These are phyloP conservation scores for Laticauda colubrina DNA, from an alignment of 2,113 vertebrate species.

Conservation along the genomic window DNA sequence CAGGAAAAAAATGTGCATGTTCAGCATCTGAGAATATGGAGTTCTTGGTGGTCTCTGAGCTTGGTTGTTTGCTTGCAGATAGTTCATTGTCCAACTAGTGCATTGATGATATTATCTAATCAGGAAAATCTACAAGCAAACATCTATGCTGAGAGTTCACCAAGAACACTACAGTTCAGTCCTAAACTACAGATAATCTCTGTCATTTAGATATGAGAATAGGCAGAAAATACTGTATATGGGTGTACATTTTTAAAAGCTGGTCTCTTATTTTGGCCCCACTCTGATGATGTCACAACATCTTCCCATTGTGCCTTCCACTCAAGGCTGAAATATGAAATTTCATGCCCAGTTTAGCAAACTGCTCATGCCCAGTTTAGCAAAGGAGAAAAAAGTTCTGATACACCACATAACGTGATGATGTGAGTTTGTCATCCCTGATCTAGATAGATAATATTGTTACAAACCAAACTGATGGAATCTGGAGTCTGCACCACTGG, in stretches of 20 bases:
- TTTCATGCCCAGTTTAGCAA: no score
- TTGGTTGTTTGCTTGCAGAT: not conserved
- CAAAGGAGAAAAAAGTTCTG: no score
- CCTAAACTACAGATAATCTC: not conserved
- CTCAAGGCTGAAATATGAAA: not conserved
- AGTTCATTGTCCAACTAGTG: not conserved
- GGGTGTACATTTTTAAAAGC: not conserved
- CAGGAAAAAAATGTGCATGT: not conserved
- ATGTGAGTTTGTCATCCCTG: no score
- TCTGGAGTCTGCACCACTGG: not conserved
- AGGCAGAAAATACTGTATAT: not conserved
- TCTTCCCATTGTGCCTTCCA: not conserved
- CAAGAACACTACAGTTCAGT: not conserved
- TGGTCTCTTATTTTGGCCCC: not conserved
- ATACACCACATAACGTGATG: no score
- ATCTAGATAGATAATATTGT: not conserved
- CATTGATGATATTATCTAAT: not conserved
- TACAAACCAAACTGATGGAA: not conserved
- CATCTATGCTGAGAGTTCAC: not conserved
- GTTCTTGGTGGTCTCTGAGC: not conserved
- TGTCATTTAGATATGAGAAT: not conserved
- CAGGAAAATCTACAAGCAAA: not conserved
- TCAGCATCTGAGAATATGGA: not conserved
- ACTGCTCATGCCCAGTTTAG: no score
- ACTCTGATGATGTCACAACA: not conserved